Percentiles rank a stretch among this genome's conserved stretches.
These are phyloP conservation scores for Acridotheres tristis DNA, from an alignment of 2,797 vertebrate genomes.

Conservation along the genomic window DNA sequence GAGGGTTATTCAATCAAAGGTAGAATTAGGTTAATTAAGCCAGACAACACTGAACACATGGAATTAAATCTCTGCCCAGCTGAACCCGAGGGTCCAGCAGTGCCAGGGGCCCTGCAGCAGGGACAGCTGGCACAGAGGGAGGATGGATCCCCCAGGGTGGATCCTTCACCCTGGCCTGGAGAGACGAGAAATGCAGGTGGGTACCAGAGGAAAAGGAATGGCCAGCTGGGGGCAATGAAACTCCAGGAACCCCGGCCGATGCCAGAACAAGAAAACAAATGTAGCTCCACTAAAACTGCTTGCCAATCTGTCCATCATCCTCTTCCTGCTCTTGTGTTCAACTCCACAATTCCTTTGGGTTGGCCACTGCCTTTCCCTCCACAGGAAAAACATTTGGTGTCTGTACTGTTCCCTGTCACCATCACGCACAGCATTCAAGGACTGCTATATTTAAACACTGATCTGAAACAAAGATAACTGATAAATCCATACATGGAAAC, in stretches of 20 bases:
- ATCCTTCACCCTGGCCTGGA: fast-evolving
- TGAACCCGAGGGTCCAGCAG: neutral
- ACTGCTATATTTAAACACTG: neutral
- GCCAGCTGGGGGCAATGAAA: conserved; percentile 59
- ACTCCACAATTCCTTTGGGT: neutral
- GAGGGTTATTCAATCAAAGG: neutral
- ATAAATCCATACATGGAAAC: neutral
- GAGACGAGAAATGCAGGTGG: neutral
- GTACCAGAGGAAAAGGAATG: neutral
- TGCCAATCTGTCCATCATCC: neutral
- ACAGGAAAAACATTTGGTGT: neutral
- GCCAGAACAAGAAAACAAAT: neutral
- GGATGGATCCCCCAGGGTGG: neutral
- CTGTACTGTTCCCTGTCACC: neutral
- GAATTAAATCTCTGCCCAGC: neutral
- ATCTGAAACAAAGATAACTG: neutral
- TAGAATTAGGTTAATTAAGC: conserved; percentile 15
- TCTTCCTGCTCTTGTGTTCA: neutral
- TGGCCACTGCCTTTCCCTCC: neutral
- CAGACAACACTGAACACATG: neutral
- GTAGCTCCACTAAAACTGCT: neutral
- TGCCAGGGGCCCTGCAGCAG: neutral
- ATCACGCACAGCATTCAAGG: neutral
- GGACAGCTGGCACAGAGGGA: conserved; percentile 4
- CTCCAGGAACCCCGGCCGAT: conserved; percentile 9